phyloP scores from a whole-genome alignment of 2,888 invertebrate species.

The Lasioglossum vierecki region DNA sequence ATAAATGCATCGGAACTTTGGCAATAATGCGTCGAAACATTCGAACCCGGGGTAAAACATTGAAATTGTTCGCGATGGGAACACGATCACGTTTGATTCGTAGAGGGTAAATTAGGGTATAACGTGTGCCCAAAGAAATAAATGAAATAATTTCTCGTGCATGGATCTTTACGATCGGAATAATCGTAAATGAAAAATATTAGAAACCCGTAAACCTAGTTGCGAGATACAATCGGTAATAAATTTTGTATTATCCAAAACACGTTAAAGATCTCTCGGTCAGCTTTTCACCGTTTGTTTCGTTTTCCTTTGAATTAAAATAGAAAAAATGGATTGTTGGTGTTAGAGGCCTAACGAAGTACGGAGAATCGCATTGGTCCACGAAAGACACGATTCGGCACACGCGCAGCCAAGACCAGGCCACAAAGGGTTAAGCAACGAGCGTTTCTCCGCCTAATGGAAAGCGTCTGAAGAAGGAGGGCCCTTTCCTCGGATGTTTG shows the following conservation, averaged over 20 bases:
- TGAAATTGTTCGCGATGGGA: background rate
- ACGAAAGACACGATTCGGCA: background rate
- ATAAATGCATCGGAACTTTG: background rate
- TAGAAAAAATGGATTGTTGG: background rate
- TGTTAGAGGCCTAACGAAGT: background rate
- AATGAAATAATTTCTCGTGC: too few species aligned
- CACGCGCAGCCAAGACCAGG: background rate
- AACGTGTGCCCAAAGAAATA: too few species aligned
- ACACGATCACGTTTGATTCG: background rate
- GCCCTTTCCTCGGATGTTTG: slow-evolving; percentile 1
- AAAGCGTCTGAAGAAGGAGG: slow-evolving; percentile 13
- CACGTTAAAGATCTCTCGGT: background rate
- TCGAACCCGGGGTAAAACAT: background rate
- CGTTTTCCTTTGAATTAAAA: background rate
- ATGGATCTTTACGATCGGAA: too few species aligned
- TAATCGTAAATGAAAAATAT: too few species aligned
- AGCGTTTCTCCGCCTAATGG: background rate
- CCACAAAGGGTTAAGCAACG: background rate
- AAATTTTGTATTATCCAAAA: background rate
- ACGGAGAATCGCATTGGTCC: background rate
- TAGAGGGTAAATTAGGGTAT: too few species aligned
- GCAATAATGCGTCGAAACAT: background rate
- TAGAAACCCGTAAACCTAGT: too few species aligned
- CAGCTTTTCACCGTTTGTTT: background rate
- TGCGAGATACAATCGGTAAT: background rate